Conservation (phyloP, 1,140 invertebrate genomes). For the Caenorhabditis elegans region WBcel235 BX284602.5:14288001-14288500, state of each 20-base stretch:
- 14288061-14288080: slow-evolving; percentile 11
- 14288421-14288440: neutral
- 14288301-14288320: neutral
- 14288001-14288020: neutral
- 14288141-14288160: neutral
- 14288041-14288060: neutral
- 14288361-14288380: neutral
- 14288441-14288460: neutral
- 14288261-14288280: neutral
- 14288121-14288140: neutral
- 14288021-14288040: slow-evolving; percentile 3
- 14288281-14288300: neutral
- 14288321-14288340: neutral
- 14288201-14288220: neutral
- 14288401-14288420: neutral
- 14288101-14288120: neutral
- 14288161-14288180: neutral
- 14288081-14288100: neutral
- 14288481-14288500: neutral
- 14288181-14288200: neutral
- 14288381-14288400: neutral
- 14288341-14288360: neutral
- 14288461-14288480: too few species aligned
- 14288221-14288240: neutral
- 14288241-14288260: neutral